These are phyloP conservation scores for Xylophagus ater DNA, from an alignment of 2,888 invertebrate species.

Conservation along the genomic window DNA sequence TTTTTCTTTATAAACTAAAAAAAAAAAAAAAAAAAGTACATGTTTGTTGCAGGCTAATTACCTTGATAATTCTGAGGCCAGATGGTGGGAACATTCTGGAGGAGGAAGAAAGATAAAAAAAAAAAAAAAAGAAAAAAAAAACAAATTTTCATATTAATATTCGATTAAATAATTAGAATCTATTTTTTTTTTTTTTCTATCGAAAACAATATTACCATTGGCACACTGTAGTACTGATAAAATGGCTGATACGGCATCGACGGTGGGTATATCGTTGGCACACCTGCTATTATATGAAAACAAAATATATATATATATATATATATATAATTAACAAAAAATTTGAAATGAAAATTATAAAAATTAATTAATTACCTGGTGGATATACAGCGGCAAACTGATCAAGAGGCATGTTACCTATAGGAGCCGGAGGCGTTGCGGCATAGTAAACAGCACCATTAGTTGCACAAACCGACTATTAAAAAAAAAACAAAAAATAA, in stretches of 20 bases:
- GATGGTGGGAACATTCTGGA: conserved; percentile 42
- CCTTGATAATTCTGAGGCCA: conserved; percentile 43
- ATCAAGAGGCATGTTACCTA: conserved; percentile 41
- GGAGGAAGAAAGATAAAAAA: too few relatives aligned
- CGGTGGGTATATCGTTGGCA: conserved; percentile 42
- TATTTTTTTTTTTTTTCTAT: conserved; percentile 13
- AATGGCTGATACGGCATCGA: conserved; percentile 43
- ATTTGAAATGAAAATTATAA: conserved; percentile 1
- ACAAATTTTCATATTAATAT: conserved; percentile 1
- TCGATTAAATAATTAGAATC: conserved; percentile 4
- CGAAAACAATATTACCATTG: conserved; percentile 31
- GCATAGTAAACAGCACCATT: conserved; percentile 41
- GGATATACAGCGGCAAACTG: conserved; percentile 41
- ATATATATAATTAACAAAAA: conserved; percentile 2
- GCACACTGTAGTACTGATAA: conserved; percentile 42
- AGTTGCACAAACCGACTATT: conserved; percentile 39
- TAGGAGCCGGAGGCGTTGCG: conserved; percentile 39
- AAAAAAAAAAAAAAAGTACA: conserved; percentile 6
- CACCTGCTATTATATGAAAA: conserved; percentile 30
- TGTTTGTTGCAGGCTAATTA: conserved; percentile 24
- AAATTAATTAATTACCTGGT: conserved; percentile 31
- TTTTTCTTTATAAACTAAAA: conserved; percentile 1
- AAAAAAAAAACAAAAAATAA: conserved; percentile 18
- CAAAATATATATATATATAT: not conserved
- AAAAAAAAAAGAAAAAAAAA: conserved; percentile 16